Percentiles rank a stretch among this genome's conserved stretches.
These are phyloP conservation scores for Andrena flavipes DNA, from an alignment of 2,888 invertebrate genomes.

Conservation along the genomic window DNA sequence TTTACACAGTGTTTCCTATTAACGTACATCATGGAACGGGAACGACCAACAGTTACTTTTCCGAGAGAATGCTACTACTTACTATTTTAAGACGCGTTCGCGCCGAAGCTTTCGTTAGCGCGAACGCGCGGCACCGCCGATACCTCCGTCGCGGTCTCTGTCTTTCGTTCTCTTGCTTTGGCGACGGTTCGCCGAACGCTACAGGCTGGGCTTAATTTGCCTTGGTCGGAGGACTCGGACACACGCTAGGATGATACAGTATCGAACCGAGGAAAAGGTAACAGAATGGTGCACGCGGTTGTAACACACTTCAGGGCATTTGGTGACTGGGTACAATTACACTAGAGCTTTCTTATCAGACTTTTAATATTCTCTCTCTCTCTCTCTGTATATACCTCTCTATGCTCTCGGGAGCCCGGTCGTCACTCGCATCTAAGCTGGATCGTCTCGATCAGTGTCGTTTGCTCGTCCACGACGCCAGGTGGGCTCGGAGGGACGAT, in stretches of 20 bases:
- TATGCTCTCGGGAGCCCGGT: conserved; percentile 29
- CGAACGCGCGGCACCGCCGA: background rate
- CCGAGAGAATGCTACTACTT: conserved; percentile 33
- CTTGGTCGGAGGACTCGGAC: conserved; percentile 44
- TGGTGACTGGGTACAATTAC: conserved; percentile 62
- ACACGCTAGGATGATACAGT: conserved; percentile 57
- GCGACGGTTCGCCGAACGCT: conserved; percentile 7
- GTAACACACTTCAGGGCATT: conserved; percentile 62
- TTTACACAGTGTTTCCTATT: background rate
- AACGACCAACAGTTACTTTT: conserved; percentile 16
- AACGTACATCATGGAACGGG: background rate
- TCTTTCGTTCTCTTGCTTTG: conserved; percentile 5
- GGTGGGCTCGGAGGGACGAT: background rate
- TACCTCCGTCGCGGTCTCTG: background rate
- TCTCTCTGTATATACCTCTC: conserved; percentile 35
- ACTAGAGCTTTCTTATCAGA: conserved; percentile 62
- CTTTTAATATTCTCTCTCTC: conserved; percentile 47
- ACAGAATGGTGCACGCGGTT: conserved; percentile 67
- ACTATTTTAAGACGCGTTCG: background rate
- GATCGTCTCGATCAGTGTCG: conserved; percentile 52
- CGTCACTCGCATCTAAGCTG: conserved; percentile 49
- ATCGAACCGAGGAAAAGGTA: conserved; percentile 54
- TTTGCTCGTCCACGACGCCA: conserved; percentile 55
- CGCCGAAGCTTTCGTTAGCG: background rate
- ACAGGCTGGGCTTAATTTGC: conserved; percentile 59